Conservation (phyloP, 2,888 invertebrate species). For the Apomyelois bistriatella region DNA sequence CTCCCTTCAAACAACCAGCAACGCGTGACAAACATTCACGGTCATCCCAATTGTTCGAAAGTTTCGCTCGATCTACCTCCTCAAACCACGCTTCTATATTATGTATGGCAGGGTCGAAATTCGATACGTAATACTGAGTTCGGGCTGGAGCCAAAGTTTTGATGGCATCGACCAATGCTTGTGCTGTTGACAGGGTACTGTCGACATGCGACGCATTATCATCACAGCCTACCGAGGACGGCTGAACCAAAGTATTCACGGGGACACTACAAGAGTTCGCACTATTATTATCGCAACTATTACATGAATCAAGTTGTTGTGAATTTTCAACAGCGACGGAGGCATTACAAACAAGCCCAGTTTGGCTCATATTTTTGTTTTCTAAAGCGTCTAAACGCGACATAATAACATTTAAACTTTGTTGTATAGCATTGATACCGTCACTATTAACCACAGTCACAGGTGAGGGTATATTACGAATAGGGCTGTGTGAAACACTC, state of each 20-base stretch:
- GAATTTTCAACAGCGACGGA: neutral
- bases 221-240: neutral
- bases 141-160: neutral
- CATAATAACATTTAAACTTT: neutral
- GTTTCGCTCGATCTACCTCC: constrained; percentile 17
- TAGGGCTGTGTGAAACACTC: neutral
- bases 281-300: neutral
- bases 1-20: constrained; percentile 21
- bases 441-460: neutral
- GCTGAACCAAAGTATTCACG: neutral
- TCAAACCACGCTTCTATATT: constrained; percentile 7
- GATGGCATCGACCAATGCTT: constrained; percentile 1
- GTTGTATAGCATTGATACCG: neutral
- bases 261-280: neutral
- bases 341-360: neutral
- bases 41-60: constrained; percentile 22
- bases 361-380: neutral
- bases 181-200: neutral
- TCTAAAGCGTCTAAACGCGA: neutral
- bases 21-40: constrained; percentile 23
- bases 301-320: neutral
- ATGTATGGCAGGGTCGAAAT: constrained; percentile 2
- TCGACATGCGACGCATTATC: neutral
- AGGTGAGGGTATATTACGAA: neutral
- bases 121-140: constrained; percentile 2